Conservation (phyloP, 2,797 vertebrate genomes). For the Darevskia nairensis region DNA sequence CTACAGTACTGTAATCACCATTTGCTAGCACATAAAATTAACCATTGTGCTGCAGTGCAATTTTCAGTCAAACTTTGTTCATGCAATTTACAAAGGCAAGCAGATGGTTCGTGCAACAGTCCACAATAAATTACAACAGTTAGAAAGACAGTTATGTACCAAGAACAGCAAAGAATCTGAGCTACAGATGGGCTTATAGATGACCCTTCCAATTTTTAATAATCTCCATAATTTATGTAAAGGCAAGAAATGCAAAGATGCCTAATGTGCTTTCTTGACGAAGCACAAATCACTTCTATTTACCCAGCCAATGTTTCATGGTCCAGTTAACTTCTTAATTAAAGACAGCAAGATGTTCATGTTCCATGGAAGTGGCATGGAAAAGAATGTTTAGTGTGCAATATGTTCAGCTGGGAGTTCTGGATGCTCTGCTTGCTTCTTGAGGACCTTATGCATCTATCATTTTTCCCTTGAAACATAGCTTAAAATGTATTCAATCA, state of each 20-base stretch:
- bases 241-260: constrained; percentile 78
- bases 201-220: constrained; percentile 79
- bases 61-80: constrained; percentile 67
- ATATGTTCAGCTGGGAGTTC: constrained; percentile 71
- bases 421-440: constrained; percentile 59
- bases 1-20: constrained; percentile 45
- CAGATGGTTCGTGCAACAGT: constrained; percentile 72
- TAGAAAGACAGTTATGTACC: constrained; percentile 74
- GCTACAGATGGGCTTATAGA: constrained; percentile 77
- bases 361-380: constrained; percentile 77
- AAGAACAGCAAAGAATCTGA: constrained; percentile 69
- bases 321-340: constrained; percentile 91
- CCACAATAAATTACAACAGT: constrained; percentile 73
- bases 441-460: constrained; percentile 43
- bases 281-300: constrained; percentile 82
- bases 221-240: constrained; percentile 80
- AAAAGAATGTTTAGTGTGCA: constrained; percentile 76
- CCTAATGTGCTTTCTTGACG: constrained; percentile 74
- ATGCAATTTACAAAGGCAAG: constrained; percentile 63
- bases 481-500: constrained; percentile 28
- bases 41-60: constrained; percentile 44
- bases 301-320: constrained; percentile 84
- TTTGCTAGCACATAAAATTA: constrained; percentile 70
- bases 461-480: constrained; percentile 50
- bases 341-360: constrained; percentile 84